Conservation (phyloP, 2,888 invertebrate genomes). For the Chrysomela aeneicollis region DNA sequence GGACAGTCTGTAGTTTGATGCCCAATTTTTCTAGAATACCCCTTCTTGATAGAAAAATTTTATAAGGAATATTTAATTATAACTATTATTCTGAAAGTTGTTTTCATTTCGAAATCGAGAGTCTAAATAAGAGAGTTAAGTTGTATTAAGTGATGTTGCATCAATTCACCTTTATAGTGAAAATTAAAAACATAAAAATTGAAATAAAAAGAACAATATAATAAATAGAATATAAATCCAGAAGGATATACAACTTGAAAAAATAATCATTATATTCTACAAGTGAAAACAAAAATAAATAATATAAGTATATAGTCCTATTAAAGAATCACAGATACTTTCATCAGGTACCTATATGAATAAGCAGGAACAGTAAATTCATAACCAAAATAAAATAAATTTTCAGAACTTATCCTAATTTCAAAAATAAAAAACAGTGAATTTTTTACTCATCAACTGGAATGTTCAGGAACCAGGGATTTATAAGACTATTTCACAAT, state of each 20-base stretch:
- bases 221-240: too few species aligned
- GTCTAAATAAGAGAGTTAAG: not conserved
- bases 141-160: not conserved
- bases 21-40: conserved; percentile 1
- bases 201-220: not conserved
- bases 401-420: not conserved
- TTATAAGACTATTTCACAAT: not conserved
- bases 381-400: not conserved
- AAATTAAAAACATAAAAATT: not conserved
- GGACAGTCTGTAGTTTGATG: conserved; percentile 7
- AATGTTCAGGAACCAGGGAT: not conserved
- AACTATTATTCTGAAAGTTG: not conserved
- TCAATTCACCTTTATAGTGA: not conserved
- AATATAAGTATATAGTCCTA: not conserved
- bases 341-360: not conserved
- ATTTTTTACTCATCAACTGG: not conserved
- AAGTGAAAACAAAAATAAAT: not conserved
- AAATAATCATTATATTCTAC: not conserved
- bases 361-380: too few species aligned
- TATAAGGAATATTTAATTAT: conserved; percentile 2
- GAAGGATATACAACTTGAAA: not conserved
- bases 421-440: not conserved
- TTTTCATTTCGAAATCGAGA: not conserved
- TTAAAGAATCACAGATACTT: not conserved
- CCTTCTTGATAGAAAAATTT: conserved; percentile 3